Percentiles rank a stretch among this genome's conserved stretches.
phyloP scores from a whole-genome alignment of 64 coral and sea anemone species.

The Hydrozoanthus tunicans region DNA sequence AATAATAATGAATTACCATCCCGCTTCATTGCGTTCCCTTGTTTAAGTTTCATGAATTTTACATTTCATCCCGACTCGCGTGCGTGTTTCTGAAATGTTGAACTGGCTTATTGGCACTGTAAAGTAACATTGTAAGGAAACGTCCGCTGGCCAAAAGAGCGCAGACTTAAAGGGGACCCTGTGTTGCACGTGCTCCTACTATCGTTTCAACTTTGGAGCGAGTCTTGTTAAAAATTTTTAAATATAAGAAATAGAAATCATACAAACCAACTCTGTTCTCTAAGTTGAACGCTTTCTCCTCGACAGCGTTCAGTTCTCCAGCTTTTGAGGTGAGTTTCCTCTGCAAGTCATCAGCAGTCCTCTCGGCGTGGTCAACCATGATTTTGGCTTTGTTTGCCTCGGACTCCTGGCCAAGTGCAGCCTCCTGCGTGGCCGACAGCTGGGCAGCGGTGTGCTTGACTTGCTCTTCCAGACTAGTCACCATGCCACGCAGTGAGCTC shows the following conservation, averaged over 20 bases:
- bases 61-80: too few relatives aligned
- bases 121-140: too few relatives aligned
- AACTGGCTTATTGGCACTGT: too few relatives aligned
- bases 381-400: constrained; percentile 83
- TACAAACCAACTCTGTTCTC: constrained; percentile 83
- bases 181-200: too few relatives aligned
- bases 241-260: not conserved
- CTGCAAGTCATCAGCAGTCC: constrained; percentile 86
- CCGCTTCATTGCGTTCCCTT: too few relatives aligned
- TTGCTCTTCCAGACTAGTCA: constrained; percentile 85
- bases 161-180: too few relatives aligned
- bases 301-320: constrained; percentile 75
- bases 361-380: constrained; percentile 81
- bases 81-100: too few relatives aligned
- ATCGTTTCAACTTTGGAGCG: too few relatives aligned
- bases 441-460: constrained; percentile 86
- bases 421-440: constrained; percentile 78
- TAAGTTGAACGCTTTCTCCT: constrained; percentile 76
- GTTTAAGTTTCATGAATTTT: too few relatives aligned
- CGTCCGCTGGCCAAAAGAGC: too few relatives aligned
- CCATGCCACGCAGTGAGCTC: constrained; percentile 82
- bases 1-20: too few relatives aligned
- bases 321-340: constrained; percentile 72
- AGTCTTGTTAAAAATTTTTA: too few relatives aligned
- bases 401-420: constrained; percentile 73